Conservation (phyloP, 2,113 vertebrate species). For the Hassar affinis region DNA sequence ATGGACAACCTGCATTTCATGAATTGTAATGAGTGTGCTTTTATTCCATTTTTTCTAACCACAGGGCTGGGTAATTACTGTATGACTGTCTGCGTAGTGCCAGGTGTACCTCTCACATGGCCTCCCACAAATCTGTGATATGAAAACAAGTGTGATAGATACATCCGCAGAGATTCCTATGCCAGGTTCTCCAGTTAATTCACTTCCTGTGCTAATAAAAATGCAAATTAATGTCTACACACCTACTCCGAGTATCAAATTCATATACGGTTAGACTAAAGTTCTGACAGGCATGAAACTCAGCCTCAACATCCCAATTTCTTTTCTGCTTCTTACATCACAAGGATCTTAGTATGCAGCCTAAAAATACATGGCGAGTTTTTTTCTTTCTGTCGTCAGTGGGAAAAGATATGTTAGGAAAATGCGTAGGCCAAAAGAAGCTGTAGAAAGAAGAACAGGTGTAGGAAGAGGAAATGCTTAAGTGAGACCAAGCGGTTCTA, state of each 20-base stretch:
- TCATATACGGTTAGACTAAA: constrained; percentile 19
- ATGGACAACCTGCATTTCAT: constrained; percentile 75
- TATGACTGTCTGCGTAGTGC: constrained; percentile 68
- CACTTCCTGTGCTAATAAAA: constrained; percentile 57
- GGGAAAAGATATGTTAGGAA: constrained; percentile 54
- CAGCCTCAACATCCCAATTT: constrained; percentile 48
- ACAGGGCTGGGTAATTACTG: constrained; percentile 71
- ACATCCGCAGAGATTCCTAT: constrained; percentile 62
- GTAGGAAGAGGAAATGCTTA: neutral
- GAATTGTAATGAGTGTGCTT: constrained; percentile 75
- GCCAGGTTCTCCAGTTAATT: constrained; percentile 66
- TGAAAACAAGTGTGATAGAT: constrained; percentile 73
- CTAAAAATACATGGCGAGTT: constrained; percentile 54
- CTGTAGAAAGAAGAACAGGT: constrained; percentile 27
- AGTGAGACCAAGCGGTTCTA: neutral
- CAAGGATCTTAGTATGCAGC: constrained; percentile 36
- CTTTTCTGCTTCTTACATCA: constrained; percentile 55
- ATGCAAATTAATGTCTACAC: constrained; percentile 52
- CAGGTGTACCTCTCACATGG: constrained; percentile 68
- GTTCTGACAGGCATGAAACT: constrained; percentile 32
- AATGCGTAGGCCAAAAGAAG: constrained; percentile 32
- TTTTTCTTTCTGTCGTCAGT: constrained; percentile 58
- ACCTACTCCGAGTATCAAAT: constrained; percentile 10
- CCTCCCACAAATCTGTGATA: constrained; percentile 63
- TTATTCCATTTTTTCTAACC: constrained; percentile 51